Base-by-base conservation (phyloP, 1,140 invertebrate species). In the Hyles vespertilio region DNA sequence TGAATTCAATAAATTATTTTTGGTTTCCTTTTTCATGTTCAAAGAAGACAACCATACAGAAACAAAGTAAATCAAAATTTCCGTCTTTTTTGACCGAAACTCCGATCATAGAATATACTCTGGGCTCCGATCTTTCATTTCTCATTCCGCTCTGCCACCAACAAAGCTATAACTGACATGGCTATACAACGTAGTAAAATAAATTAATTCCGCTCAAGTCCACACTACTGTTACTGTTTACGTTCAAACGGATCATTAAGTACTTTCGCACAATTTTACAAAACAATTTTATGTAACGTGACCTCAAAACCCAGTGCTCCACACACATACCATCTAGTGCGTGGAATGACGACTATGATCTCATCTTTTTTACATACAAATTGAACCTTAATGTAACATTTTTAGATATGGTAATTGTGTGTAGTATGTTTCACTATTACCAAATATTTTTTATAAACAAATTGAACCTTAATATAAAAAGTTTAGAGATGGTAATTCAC, bases 271-370 rank as follows among this genome's bases (percentile, higher is more conserved):
- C 12, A 47, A 45, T 47, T 47, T 11, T 11, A 47, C 36, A 40
- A 40, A 40, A 40, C 36, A 40, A 40, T 40, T 40, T 69, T 67
- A 65, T 67, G 63, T 70, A 70, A 70, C 57, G 57, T 53, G 68
- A 61, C 68, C 65, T 64, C 54, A 61, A 67, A 56, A 65, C 63
- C 63, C 10, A 65, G 8, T 65, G 44, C 47, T 49, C 54, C 43
- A 65, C 58, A 43, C 49, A 74, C 70, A 65, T 72, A 74, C 71
- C 68, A 82, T 82, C 58, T 77, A 77, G 79, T 83, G 79, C 82
- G 80, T 82, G 77, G 81, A 81, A 62, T 62, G 63, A 79, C 76
- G 74, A 76, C 69, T 70, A 57, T 69, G 51, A 66, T 63, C 67
- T 65, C 57, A 59, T 59, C 58, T 22, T 49, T 22, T 2, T 22